These are phyloP conservation scores for Ancistrus triradiatus DNA, from an alignment of 2,113 vertebrate species.

Conservation along the genomic window DNA sequence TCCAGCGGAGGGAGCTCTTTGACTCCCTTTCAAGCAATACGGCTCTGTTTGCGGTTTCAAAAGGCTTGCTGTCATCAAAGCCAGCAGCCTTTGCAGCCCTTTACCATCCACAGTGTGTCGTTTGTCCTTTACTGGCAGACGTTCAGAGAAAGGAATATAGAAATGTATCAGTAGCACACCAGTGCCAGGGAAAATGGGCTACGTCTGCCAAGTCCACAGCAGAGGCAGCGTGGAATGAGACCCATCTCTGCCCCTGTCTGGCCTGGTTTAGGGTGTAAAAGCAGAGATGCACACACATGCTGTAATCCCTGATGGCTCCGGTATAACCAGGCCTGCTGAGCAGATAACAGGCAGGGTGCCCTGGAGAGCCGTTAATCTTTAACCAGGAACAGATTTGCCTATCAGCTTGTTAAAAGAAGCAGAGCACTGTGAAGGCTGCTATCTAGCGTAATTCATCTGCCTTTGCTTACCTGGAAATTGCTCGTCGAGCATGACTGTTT, in stretches of 20 bases:
- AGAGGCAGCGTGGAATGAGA: no score
- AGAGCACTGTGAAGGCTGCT: constrained; percentile 43
- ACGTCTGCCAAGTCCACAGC: neutral
- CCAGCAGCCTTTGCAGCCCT: no score
- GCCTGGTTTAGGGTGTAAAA: constrained; percentile 11
- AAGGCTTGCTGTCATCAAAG: no score
- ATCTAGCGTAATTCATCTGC: constrained; percentile 59
- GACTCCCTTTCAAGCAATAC: no score
- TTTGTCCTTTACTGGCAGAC: neutral
- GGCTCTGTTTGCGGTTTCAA: no score
- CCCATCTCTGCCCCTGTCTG: neutral
- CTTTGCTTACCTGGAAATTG: constrained; percentile 37
- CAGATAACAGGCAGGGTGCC: constrained; percentile 67
- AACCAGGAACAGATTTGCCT: constrained; percentile 74
- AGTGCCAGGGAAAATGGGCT: neutral
- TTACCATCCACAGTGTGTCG: neutral
- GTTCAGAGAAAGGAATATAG: neutral
- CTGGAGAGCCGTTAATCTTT: constrained; percentile 68
- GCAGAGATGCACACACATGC: constrained; percentile 29
- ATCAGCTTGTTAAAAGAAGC: constrained; percentile 75
- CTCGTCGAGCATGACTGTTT: neutral
- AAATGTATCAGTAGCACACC: neutral
- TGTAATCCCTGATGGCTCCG: constrained; percentile 68
- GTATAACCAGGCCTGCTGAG: constrained; percentile 56
- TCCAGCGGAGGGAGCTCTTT: constrained; percentile 25